phyloP scores from a whole-genome alignment of 2,797 vertebrate genomes.

The Acanthurus leucopareius region DNA sequence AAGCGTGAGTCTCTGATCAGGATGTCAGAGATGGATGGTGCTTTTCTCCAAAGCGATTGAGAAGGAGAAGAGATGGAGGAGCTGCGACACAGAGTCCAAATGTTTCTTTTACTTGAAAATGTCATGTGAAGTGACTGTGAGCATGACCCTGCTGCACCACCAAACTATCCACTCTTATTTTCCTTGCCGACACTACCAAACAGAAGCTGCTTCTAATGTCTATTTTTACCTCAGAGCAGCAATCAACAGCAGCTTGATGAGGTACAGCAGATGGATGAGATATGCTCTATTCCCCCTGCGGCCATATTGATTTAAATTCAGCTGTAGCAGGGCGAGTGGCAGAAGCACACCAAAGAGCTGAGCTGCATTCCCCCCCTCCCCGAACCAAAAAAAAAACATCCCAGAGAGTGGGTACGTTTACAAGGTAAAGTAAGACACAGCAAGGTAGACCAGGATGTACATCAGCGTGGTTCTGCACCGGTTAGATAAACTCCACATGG shows the following conservation, averaged over 20 bases:
- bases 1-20: slow-evolving; percentile 30
- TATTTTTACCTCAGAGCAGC: slow-evolving; percentile 74
- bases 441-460: background rate
- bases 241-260: slow-evolving; percentile 70
- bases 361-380: too few species aligned
- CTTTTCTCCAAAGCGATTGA: slow-evolving; percentile 12
- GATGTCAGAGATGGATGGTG: slow-evolving; percentile 37
- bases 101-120: slow-evolving; percentile 18
- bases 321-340: slow-evolving; percentile 40
- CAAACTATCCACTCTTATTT: slow-evolving; percentile 42
- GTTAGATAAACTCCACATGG: slow-evolving; percentile 41
- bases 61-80: background rate
- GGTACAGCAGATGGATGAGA: slow-evolving; percentile 75
- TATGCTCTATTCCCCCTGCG: slow-evolving; percentile 62
- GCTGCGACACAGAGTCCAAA: background rate
- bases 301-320: slow-evolving; percentile 75
- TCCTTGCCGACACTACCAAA: slow-evolving; percentile 42
- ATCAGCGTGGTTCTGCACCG: slow-evolving; percentile 7
- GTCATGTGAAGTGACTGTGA: slow-evolving; percentile 35
- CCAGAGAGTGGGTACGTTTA: slow-evolving; percentile 28
- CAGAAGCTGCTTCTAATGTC: slow-evolving; percentile 47
- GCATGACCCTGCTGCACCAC: slow-evolving; percentile 10
- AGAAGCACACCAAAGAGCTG: slow-evolving; percentile 25
- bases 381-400: slow-evolving; percentile 1
- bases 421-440: slow-evolving; percentile 36